Evolutionary conservation across 2,797 vertebrate genomes (phyloP), one percentile per base, ranked within the genome.

Genomic region (Darevskia mixta): DNA sequence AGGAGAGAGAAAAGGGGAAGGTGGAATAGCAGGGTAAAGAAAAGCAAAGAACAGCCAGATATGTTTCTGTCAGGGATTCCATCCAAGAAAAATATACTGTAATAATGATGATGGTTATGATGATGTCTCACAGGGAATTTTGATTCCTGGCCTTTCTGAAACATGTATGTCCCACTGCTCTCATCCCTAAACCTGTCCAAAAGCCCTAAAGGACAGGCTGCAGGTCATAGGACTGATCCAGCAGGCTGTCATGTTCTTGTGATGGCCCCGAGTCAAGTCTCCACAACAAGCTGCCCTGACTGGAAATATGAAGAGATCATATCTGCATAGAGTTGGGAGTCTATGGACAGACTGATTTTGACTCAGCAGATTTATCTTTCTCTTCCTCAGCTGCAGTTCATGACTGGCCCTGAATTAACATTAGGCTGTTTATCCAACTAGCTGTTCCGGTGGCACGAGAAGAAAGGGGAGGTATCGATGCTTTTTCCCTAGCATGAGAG

Each of bases 1-100:
- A 13, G 78, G 91, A 85, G n/a, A 6, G 86, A 85, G 87, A 43
- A n/a, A 41, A 73, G 27, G 43, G 27, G 86, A 79, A 83, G 78
- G n/a, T 23, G 77, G 75, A 72, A 71, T 55, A 71, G 78, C 69
- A 85, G 49, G 35, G 32, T 6, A 15, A n/a, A 58, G 6, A 43
- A 13, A 73, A 94, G 82, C 0, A 0, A 38, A 76, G 82, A 84
- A 20, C 11, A 1, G 79, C 17, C 67, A 77, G 64, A 49, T 25
- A n/a, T 69, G 9, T n/a, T 87, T 35, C 45, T 88, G 43, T 3
- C 11, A 80, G 17, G 29, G 85, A 20, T 85, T 5, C 18, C 8
- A 25, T 49, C 71, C 35, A 73, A 27, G 77, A 35, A 64, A 32
- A 81, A 41, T 35, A 49, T 4, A 35, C 35, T 35, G 35, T 35